Conservation (phyloP, 2,888 invertebrate species). For the Neoscelio sp. region DNA sequence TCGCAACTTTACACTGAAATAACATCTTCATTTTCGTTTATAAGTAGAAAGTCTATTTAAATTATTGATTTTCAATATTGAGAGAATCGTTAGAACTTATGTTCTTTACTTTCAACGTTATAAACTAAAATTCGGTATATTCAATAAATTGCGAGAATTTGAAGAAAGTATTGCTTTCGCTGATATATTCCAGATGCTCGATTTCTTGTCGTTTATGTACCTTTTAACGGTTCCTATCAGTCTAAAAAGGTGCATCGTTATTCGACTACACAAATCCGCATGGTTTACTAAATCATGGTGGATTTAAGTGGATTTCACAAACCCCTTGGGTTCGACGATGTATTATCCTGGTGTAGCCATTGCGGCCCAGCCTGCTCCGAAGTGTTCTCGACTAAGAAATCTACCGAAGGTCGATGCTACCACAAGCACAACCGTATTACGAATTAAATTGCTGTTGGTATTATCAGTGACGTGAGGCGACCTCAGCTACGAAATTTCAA, state of each 20-base stretch:
- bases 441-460: conserved; percentile 63
- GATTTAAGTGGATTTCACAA: conserved; percentile 82
- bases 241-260: conserved; percentile 78
- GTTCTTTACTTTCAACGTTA: no score
- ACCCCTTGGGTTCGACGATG: conserved; percentile 79
- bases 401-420: conserved; percentile 65
- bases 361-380: conserved; percentile 68
- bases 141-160: conserved; percentile 30
- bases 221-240: conserved; percentile 78
- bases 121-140: no score
- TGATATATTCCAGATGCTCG: conserved; percentile 44
- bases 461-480: conserved; percentile 57
- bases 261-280: conserved; percentile 72
- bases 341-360: conserved; percentile 78
- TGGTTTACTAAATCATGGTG: conserved; percentile 80
- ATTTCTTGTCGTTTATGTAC: conserved; percentile 63
- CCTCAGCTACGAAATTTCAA: conserved; percentile 44
- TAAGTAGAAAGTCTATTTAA: no score
- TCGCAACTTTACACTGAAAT: no score
- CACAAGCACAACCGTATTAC: conserved; percentile 61
- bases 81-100: no score
- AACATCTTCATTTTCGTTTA: no score
- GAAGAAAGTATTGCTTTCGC: conserved; percentile 32
- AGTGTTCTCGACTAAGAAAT: conserved; percentile 68
- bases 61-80: no score